Base-by-base conservation (phyloP, 1,140 invertebrate species). In the Trinorchestia longiramus region DNA sequence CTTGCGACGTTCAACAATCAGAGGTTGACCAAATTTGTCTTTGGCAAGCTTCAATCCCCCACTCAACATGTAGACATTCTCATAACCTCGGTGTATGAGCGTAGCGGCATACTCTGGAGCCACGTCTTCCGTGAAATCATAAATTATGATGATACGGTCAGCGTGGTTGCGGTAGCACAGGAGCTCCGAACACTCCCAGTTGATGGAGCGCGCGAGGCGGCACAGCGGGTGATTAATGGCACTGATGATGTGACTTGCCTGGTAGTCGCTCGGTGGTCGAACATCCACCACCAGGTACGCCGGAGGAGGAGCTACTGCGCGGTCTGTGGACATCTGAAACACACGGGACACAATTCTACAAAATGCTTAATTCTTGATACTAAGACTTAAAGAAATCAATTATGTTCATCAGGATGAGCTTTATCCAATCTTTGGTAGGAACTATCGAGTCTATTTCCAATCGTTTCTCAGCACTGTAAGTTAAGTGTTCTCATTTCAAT, bases 261-360 rank as follows among this genome's bases (percentile, higher is more conserved):
- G 95, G 97, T 97, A 98, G 19, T 97, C 97, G 96, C 97, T 97
- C 42, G 95, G 88, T 95, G 97, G 97, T 95, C 98, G 96, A n/a
- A 98, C 97, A 97, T 98, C 98, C 95, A 98, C 97, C 47, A 98
- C 96, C n/a, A 98, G 96, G 96, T 98, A 98, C 3, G 98, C 97
- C 44, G 88, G 95, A 41, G 94, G 40, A 62, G 96, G 45, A 88
- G 95, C 28, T 0, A 28, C 62, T 77, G 62, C 62, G 36, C 62
- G 1, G 15, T 77, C 62, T 77, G 15, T 1, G 28, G 11, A 77
- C 62, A 36, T 28, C 62, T 77, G 62, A 77, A 15, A 77, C 15
- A 36, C 62, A 28, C 62, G 62, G 3, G 28, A 77, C 1, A 77
- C 28, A 77, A 77, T 36, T 77, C 62, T 36, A 77, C 62, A 77